These are phyloP conservation scores for Erpetoichthys calabaricus DNA, from an alignment of 2,797 vertebrate genomes.

Conservation along the genomic window DNA sequence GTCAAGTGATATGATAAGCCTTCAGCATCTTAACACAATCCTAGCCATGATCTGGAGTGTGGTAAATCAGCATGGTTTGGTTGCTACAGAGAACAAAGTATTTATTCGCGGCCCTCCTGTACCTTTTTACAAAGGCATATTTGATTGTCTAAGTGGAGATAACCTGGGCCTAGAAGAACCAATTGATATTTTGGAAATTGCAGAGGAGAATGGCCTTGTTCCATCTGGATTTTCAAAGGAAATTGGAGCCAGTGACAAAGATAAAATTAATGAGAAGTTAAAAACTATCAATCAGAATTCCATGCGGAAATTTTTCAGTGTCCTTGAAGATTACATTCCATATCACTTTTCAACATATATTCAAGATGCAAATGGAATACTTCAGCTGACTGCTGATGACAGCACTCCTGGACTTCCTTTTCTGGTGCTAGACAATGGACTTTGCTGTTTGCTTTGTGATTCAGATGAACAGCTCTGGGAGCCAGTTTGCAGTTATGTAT, in stretches of 20 bases:
- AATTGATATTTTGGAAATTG: slow-evolving; percentile 11
- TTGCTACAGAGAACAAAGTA: slow-evolving; percentile 9
- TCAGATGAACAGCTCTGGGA: slow-evolving; percentile 14
- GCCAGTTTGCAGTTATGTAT: slow-evolving; percentile 6
- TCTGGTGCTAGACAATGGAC: slow-evolving; percentile 11
- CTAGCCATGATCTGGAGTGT: slow-evolving; percentile 29
- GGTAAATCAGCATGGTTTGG: slow-evolving; percentile 12
- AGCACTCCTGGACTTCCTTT: slow-evolving; percentile 5
- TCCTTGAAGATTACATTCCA: slow-evolving; percentile 9
- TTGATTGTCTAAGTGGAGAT: slow-evolving; percentile 16
- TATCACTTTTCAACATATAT: slow-evolving; percentile 9
- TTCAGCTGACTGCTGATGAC: not conserved
- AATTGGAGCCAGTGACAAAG: not conserved
- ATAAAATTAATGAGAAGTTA: slow-evolving; percentile 7
- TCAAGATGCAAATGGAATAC: slow-evolving; percentile 1
- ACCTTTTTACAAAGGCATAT: slow-evolving; percentile 26
- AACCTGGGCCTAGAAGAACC: slow-evolving; percentile 1
- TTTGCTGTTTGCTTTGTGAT: slow-evolving; percentile 12
- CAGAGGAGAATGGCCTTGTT: slow-evolving; percentile 12
- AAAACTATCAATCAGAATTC: slow-evolving; percentile 7
- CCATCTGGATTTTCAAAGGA: slow-evolving; percentile 8
- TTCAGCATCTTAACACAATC: slow-evolving; percentile 28
- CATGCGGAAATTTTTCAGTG: slow-evolving; percentile 8
- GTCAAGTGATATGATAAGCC: slow-evolving; percentile 25
- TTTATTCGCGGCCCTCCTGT: slow-evolving; percentile 14